Base-by-base conservation (phyloP, 2,113 vertebrate genomes). In the Salvelinus alpinus region DNA sequence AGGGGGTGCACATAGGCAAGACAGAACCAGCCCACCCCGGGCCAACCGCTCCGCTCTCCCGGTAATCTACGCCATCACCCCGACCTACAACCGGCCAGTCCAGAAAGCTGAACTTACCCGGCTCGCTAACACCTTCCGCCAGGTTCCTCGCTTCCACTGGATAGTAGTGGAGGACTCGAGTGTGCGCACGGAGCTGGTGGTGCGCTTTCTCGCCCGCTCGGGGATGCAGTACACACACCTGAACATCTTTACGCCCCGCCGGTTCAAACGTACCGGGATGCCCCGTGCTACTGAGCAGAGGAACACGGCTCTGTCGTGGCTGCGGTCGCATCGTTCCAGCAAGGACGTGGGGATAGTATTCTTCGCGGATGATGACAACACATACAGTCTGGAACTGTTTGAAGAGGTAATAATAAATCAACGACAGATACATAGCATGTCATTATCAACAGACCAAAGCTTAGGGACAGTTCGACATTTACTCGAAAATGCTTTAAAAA, bases 321-420 rank as follows among this genome's bases (percentile, higher is more conserved):
- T 99, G 79, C 91, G 97, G 20, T 94, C 94, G 88, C 91, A 95
- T 68, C 94, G 96, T 83, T 89, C 90, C 85, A 85, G 79, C 73
- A 84, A 90, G 4, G 94, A 95, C 83, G 54, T 93, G 2, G 97
- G 96, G 0, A 96, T 98, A 84, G 96, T 99, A 38, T 99, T 96
- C 90, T 99, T 99, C 91, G 97, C 97, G 3, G 97, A 99, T 87
- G 97, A 99, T 80, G 97, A 99, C 91, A 99, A 99, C 94, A 98
- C 97, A 57, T 99, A 99, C 93, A 99, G 97, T 75, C 94, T 99
- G 91, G 97, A 99, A 92, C 95, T 99, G 72, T 99, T 98, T 80
- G 94, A 97, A 64, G 97, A 98, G 97, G 97, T 98, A 94, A 64
- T 54, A 54, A 16, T 18, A 54, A 14, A 54, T 18, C 5, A 18